A percentile compares a stretch with the other conserved stretches of the same genome.
These are phyloP conservation scores for Eurystomus glaucurus DNA, from an alignment of 2,797 vertebrate species.

Conservation along the genomic window DNA sequence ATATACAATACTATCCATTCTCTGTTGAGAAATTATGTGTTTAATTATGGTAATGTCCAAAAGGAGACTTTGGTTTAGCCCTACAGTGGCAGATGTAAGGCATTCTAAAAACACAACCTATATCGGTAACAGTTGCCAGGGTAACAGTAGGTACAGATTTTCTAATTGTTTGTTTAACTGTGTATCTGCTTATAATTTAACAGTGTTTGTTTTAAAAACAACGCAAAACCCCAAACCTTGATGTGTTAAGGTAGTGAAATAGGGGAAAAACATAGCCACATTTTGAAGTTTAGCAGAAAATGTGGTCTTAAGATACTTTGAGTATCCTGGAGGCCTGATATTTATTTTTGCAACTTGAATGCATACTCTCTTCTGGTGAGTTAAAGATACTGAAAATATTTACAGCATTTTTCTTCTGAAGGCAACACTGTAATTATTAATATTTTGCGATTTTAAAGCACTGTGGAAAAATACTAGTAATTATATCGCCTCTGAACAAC, in stretches of 20 bases:
- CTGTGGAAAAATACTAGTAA: neutral
- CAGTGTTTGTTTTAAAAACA: neutral
- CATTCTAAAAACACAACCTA: neutral
- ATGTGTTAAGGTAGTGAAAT: neutral
- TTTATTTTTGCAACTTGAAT: neutral
- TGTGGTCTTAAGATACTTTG: neutral
- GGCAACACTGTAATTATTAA: neutral
- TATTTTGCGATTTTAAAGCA: neutral
- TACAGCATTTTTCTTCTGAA: conserved; percentile 27
- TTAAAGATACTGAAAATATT: conserved; percentile 10
- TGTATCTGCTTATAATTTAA: neutral
- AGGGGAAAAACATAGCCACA: neutral
- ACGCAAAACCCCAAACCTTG: neutral
- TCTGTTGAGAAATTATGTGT: neutral
- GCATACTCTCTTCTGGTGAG: neutral
- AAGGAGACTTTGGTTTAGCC: neutral
- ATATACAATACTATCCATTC: neutral
- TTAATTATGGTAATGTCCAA: conserved; percentile 10
- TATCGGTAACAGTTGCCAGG: neutral
- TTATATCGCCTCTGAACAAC: neutral
- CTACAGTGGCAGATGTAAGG: neutral
- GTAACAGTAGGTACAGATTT: conserved; percentile 25
- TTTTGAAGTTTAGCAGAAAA: neutral
- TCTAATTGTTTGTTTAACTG: neutral
- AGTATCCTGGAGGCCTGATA: neutral